Evolutionary conservation across 2,113 vertebrate genomes (phyloP).

Genomic region (Misgurnus mizolepis): DNA sequence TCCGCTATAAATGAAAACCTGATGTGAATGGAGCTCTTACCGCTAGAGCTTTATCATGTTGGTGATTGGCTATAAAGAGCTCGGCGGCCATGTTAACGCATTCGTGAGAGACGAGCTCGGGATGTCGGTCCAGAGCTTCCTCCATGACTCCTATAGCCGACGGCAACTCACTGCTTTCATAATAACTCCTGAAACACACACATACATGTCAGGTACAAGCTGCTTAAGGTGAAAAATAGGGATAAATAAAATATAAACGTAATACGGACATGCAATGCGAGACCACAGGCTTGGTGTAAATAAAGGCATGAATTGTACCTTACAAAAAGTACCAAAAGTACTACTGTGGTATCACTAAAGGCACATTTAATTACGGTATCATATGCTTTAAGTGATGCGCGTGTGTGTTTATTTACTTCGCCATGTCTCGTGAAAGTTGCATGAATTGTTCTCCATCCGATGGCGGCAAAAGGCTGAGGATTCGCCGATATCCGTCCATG

Average conservation of each 20-base stretch:
- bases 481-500: slow-evolving; percentile 95
- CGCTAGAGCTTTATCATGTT: slow-evolving; percentile 86
- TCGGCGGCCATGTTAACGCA: slow-evolving; percentile 93
- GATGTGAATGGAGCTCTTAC: slow-evolving; percentile 63
- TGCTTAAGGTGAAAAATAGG: not conserved
- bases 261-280: no score
- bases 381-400: not conserved
- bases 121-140: slow-evolving; percentile 87
- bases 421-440: slow-evolving; percentile 97
- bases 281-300: no score
- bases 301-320: no score
- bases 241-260: no score
- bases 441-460: slow-evolving; percentile 94
- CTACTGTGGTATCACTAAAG: no score
- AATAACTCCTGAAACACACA: slow-evolving; percentile 83
- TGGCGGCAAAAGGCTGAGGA: slow-evolving; percentile 87
- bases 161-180: slow-evolving; percentile 87
- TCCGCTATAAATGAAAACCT: not conserved
- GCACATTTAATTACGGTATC: no score
- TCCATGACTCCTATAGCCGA: slow-evolving; percentile 90
- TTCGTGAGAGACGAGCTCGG: slow-evolving; percentile 86
- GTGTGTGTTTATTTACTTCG: slow-evolving; percentile 78
- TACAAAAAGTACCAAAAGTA: no score
- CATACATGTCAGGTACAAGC: not conserved
- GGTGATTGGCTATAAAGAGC: slow-evolving; percentile 87